phyloP scores from a whole-genome alignment of 2,113 vertebrate species.

The Solea solea region DNA sequence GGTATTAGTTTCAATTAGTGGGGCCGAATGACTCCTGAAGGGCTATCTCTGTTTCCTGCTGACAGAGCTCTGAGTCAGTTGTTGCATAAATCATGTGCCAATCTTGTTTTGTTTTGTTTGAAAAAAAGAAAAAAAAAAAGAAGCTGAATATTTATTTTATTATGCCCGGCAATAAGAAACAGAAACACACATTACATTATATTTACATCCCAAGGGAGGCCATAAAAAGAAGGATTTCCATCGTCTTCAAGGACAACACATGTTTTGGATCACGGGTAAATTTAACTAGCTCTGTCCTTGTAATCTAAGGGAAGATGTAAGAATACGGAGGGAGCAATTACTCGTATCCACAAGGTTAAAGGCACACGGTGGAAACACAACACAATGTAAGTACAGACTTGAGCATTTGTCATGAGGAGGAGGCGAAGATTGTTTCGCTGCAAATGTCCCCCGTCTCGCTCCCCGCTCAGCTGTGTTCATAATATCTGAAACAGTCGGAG shows the following conservation, averaged over 20 bases:
- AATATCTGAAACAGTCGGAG: no score
- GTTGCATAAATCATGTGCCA: slow-evolving; percentile 27
- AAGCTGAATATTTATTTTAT: slow-evolving; percentile 14
- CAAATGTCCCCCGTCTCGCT: no score
- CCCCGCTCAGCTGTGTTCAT: no score
- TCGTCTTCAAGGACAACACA: slow-evolving; percentile 46
- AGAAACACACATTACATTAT: slow-evolving; percentile 17
- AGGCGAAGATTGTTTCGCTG: no score
- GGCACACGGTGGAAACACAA: neutral
- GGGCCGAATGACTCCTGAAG: slow-evolving; percentile 51
- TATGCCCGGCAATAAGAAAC: slow-evolving; percentile 23
- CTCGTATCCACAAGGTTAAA: slow-evolving; percentile 24
- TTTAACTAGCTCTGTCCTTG: slow-evolving; percentile 18
- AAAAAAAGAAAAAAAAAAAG: neutral
- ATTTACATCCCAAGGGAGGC: slow-evolving; percentile 37
- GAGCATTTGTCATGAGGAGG: no score
- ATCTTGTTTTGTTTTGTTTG: neutral
- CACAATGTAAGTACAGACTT: no score
- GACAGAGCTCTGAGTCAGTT: slow-evolving; percentile 43
- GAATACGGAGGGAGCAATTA: slow-evolving; percentile 3
- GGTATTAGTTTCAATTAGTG: slow-evolving; percentile 70
- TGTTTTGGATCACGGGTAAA: slow-evolving; percentile 14
- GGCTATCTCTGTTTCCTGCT: slow-evolving; percentile 49
- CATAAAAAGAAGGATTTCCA: slow-evolving; percentile 43
- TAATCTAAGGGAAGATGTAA: slow-evolving; percentile 13